phyloP scores from a whole-genome alignment of 2,797 vertebrate species.

The Poecilia picta region DNA sequence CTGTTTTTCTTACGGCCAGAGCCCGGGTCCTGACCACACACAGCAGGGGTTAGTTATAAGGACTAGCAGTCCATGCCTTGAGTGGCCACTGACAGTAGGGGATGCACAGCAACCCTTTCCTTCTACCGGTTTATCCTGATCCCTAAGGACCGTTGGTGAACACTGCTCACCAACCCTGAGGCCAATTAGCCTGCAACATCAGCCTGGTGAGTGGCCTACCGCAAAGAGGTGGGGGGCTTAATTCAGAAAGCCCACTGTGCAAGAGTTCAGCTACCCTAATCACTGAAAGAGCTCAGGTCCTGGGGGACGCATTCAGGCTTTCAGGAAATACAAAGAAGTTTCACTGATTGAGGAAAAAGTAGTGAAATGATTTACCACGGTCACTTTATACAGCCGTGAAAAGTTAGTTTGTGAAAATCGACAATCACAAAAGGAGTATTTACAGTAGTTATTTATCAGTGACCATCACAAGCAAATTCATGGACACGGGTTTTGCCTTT shows the following conservation, averaged over 20 bases:
- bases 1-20: slow-evolving; percentile 28
- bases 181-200: slow-evolving; percentile 77
- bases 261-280: slow-evolving; percentile 75
- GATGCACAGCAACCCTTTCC: slow-evolving; percentile 42
- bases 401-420: slow-evolving; percentile 43
- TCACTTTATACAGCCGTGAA: slow-evolving; percentile 54
- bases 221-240: slow-evolving; percentile 66
- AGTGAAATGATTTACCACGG: slow-evolving; percentile 35
- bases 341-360: slow-evolving; percentile 52
- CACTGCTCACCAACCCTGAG: slow-evolving; percentile 66
- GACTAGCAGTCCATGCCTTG: slow-evolving; percentile 49
- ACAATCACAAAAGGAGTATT: slow-evolving; percentile 19
- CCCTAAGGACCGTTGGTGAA: slow-evolving; percentile 69
- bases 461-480: slow-evolving; percentile 46
- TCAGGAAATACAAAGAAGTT: slow-evolving; percentile 63
- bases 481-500: slow-evolving; percentile 39
- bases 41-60: slow-evolving; percentile 51
- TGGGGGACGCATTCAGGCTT: slow-evolving; percentile 59
- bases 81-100: slow-evolving; percentile 38
- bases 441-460: slow-evolving; percentile 33
- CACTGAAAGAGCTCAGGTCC: slow-evolving; percentile 65
- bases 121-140: slow-evolving; percentile 51
- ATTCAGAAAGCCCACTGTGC: slow-evolving; percentile 71
- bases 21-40: slow-evolving; percentile 26
- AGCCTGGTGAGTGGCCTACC: slow-evolving; percentile 51